Conservation (phyloP, 2,113 vertebrate genomes). For the Eleginops maclovinus region DNA sequence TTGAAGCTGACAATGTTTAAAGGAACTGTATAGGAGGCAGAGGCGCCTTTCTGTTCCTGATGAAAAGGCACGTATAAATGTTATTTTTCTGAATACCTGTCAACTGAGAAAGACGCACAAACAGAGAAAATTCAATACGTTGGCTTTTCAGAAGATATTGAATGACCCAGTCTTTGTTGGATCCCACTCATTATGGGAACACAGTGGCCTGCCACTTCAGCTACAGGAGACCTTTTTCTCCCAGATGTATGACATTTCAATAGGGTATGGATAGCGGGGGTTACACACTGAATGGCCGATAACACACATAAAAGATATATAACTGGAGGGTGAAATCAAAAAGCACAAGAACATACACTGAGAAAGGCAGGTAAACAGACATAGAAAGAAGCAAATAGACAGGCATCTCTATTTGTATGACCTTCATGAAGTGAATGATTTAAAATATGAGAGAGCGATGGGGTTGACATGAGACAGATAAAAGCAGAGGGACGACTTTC, state of each 20-base stretch:
- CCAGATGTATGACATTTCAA: conserved; percentile 32
- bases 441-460: conserved; percentile 33
- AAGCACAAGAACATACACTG: not conserved
- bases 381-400: not conserved
- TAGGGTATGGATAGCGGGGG: conserved; percentile 43
- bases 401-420: not conserved
- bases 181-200: conserved; percentile 53
- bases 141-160: conserved; percentile 51
- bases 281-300: conserved; percentile 36
- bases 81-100: conserved; percentile 38
- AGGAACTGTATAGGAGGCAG: not conserved
- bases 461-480: conserved; percentile 30
- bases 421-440: conserved; percentile 25
- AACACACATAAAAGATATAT: not conserved
- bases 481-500: conserved; percentile 21
- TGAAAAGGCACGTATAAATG: conserved; percentile 17
- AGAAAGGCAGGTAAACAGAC: not conserved
- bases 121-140: conserved; percentile 41
- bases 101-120: conserved; percentile 24
- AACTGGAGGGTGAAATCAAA: conserved; percentile 14
- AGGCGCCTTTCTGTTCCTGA: conserved; percentile 8
- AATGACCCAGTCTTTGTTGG: conserved; percentile 59
- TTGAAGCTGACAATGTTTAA: not conserved
- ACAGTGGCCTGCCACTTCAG: conserved; percentile 27
- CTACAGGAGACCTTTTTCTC: conserved; percentile 44